A percentile compares a stretch with the other conserved stretches of the same genome.
phyloP scores from a whole-genome alignment of 2,888 invertebrate genomes.

The Halocaridina rubra region DNA sequence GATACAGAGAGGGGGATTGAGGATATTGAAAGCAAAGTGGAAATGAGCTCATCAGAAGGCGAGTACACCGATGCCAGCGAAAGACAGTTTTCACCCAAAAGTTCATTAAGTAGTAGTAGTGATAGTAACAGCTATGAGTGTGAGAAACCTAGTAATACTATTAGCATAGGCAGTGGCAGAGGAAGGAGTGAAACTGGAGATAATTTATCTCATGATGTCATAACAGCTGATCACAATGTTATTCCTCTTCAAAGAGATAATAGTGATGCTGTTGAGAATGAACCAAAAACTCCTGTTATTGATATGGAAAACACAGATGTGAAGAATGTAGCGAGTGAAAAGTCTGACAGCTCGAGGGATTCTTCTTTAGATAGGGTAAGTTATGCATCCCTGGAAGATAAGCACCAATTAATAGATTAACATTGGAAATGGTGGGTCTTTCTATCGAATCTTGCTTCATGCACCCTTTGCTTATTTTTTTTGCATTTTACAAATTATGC shows the following conservation, averaged over 20 bases:
- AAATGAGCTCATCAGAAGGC: not conserved
- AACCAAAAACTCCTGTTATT: constrained; percentile 16
- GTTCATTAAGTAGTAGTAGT: not conserved
- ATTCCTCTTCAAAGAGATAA: not conserved
- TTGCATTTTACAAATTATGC: too few relatives aligned
- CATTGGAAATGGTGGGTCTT: too few relatives aligned
- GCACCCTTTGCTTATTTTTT: too few relatives aligned
- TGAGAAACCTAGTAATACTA: not conserved
- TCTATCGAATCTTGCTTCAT: too few relatives aligned
- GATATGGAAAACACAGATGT: constrained; percentile 22
- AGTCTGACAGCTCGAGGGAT: constrained; percentile 28
- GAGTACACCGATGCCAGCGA: not conserved
- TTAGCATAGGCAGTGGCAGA: not conserved
- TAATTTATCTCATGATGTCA: not conserved
- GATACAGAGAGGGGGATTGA: not conserved
- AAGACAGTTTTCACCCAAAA: not conserved
- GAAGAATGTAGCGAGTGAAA: not conserved
- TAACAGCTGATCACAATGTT: not conserved
- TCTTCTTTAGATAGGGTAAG: constrained; percentile 33
- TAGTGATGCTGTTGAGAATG: too few relatives aligned
- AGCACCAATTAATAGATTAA: too few relatives aligned
- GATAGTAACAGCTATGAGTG: not conserved
- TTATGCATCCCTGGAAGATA: not conserved
- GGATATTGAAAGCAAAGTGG: not conserved
- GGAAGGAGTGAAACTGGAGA: too few relatives aligned